Base-by-base conservation (phyloP, 2,888 invertebrate species). In the Ellobium chinense region DNA sequence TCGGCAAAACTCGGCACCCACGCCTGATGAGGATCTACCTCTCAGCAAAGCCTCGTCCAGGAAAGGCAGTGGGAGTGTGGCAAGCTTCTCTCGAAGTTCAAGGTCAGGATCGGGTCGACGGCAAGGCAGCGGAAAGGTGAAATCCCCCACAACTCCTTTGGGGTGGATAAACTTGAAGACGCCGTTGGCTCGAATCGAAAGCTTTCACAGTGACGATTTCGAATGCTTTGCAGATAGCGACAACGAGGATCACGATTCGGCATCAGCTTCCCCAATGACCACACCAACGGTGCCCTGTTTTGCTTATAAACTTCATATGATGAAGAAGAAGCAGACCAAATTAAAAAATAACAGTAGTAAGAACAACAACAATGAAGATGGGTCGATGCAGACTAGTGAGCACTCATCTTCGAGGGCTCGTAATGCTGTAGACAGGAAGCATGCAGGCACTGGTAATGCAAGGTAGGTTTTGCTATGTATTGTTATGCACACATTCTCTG, bases 191-290 rank as follows among this genome's bases (percentile, higher is more conserved):
- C 87, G 90, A 9, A 89, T 91, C 74, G 91, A 91, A 78, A 91
- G 91, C 82, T 91, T 91, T 82, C 90, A 90, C 82, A 90, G 90
- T 85, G 90, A 90, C 72, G 91, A 91, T 79, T 90, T 89, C 83
- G 91, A 91, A 72, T 84, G 86, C 37, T 86, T 88, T n/a, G 84
- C 68, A 9, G 80, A 75, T 66, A 80, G 80, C 37, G 80, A 82
- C 36, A 70, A 70, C 14, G 78, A 78, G 14, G 78, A 77, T 18
- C 31, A 77, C 21, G 46, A 65, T 1, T 63, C 72, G 0, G 78
- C 66, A 14, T 82, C 82, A 3, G 54, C 84, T 7, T 88, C 88
- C 63, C 83, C 88, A 27, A 87, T 86, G 78, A 87, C 87, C 72
- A 89, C 89, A 70, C 89, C 90, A 62, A 90, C 89, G 58, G 88